phyloP scores from a whole-genome alignment of 2,113 vertebrate species.

The Glaucidium brasilianum region DNA sequence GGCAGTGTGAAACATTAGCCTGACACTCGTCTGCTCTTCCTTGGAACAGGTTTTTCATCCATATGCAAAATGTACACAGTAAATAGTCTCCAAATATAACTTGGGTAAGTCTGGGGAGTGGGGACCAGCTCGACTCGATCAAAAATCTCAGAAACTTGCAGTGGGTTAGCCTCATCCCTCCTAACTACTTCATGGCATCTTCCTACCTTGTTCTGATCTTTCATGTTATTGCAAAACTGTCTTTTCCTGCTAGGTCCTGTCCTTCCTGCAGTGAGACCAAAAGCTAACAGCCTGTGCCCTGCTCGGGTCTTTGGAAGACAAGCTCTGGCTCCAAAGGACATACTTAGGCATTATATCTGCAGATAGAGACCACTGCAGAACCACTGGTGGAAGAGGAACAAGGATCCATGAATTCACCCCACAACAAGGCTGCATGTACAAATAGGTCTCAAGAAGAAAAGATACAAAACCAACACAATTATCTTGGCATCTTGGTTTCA shows the following conservation, averaged over 20 bases:
- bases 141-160: background rate
- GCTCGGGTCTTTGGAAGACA: background rate
- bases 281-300: background rate
- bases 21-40: background rate
- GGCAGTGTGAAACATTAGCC: background rate
- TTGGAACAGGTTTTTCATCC: background rate
- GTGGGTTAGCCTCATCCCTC: background rate
- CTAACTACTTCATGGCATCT: background rate
- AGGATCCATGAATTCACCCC: background rate
- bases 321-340: background rate
- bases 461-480: rapidly evolving
- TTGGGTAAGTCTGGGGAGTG: background rate
- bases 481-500: background rate
- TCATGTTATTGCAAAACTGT: background rate
- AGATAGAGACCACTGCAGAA: background rate
- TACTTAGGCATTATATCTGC: background rate
- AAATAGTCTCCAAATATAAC: background rate
- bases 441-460: background rate
- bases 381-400: background rate
- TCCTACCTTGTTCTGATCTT: background rate
- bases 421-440: background rate
- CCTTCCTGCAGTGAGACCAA: background rate
- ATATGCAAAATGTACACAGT: background rate
- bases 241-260: background rate
- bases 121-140: background rate